These are phyloP conservation scores for Aurelia sp. DNA, from an alignment of 30 jellyfish, hydroid and myxozoan genomes.

Conservation along the genomic window DNA sequence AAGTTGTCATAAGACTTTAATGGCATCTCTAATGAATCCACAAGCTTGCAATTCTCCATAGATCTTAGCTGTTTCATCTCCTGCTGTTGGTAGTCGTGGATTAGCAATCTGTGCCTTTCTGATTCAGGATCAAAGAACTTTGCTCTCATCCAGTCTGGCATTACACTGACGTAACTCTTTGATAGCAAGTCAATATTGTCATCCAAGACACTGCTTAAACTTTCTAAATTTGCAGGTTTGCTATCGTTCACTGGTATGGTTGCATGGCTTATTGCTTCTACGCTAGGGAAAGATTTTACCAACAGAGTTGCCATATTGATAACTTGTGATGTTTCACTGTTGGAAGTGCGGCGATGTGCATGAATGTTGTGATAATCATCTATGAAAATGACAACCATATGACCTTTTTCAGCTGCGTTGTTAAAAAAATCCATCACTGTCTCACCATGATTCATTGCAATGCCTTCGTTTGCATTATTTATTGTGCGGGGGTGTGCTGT, in stretches of 20 bases:
- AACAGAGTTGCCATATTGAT: slow-evolving; percentile 1
- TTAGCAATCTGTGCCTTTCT: slow-evolving; percentile 9
- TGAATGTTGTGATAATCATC: slow-evolving; percentile 38
- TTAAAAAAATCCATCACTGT: slow-evolving; percentile 6
- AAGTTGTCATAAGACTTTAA: slow-evolving; percentile 16
- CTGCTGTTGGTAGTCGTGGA: background rate
- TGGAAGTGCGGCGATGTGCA: slow-evolving; percentile 6
- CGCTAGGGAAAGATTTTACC: background rate
- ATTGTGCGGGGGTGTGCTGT: slow-evolving; percentile 33
- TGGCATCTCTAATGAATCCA: slow-evolving; percentile 30
- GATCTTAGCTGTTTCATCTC: slow-evolving; percentile 8
- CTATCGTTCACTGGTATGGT: background rate
- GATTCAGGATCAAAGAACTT: slow-evolving; percentile 15
- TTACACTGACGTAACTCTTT: slow-evolving; percentile 19
- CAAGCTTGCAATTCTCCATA: slow-evolving; percentile 15
- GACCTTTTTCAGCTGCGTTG: slow-evolving; percentile 2
- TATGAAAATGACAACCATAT: slow-evolving; percentile 20
- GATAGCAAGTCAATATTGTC: background rate
- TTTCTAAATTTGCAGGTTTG: slow-evolving; percentile 17
- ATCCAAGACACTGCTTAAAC: background rate
- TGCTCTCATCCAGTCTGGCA: slow-evolving; percentile 22
- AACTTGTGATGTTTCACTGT: slow-evolving; percentile 1
- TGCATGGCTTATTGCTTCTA: slow-evolving; percentile 28
- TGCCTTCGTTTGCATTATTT: background rate
- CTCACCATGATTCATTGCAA: background rate